These are phyloP conservation scores for Lasioglossum villosulum DNA, from an alignment of 2,888 invertebrate genomes.

Conservation along the genomic window DNA sequence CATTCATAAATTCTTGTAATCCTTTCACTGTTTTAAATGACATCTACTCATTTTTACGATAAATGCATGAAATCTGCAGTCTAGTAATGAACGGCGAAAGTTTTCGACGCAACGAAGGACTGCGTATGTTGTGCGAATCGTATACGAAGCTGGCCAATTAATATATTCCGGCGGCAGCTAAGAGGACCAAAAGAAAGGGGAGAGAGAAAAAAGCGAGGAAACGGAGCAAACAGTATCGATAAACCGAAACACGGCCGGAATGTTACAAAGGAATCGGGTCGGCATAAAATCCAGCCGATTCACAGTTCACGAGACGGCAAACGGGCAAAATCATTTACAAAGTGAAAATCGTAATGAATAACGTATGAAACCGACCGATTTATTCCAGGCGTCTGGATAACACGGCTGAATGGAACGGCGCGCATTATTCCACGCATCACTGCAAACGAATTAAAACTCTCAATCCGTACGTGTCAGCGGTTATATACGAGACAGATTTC, in stretches of 20 bases:
- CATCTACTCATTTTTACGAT: too few relatives aligned
- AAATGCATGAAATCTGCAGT: too few relatives aligned
- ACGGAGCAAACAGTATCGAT: neutral
- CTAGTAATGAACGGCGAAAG: too few relatives aligned
- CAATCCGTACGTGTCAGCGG: neutral
- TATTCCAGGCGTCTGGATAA: slow-evolving; percentile 25
- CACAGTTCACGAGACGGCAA: neutral
- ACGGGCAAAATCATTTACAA: slow-evolving; percentile 22
- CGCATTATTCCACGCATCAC: slow-evolving; percentile 32
- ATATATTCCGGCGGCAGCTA: neutral
- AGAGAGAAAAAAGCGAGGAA: neutral
- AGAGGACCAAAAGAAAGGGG: neutral
- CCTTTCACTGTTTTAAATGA: too few relatives aligned
- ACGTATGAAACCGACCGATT: slow-evolving; percentile 27
- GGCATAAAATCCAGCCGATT: neutral
- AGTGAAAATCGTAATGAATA: slow-evolving; percentile 36
- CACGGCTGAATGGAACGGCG: slow-evolving; percentile 21
- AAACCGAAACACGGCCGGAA: neutral
- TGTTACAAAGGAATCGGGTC: neutral
- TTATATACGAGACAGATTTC: neutral
- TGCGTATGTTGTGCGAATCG: neutral
- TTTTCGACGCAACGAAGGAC: too few relatives aligned
- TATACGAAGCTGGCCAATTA: neutral
- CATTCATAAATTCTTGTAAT: too few relatives aligned
- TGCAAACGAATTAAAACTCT: slow-evolving; percentile 34